Percentiles rank a stretch among this genome's conserved stretches.
phyloP scores from a whole-genome alignment of 2,888 invertebrate species.

The Lasioglossum zephyrum region DNA sequence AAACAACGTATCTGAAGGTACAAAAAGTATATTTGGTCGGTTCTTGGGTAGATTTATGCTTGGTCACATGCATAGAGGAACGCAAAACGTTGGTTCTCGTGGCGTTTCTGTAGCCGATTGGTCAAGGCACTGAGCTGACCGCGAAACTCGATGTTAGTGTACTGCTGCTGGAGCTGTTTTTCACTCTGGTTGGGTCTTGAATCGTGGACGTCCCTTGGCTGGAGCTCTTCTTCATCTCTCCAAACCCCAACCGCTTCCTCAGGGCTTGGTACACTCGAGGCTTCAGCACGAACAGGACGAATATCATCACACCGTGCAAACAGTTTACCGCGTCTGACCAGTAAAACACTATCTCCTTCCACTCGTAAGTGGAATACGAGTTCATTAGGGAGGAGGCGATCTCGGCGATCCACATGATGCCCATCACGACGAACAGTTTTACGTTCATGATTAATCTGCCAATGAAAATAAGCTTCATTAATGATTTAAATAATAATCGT shows the following conservation, averaged over 20 bases:
- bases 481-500: background rate
- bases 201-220: conserved; percentile 60
- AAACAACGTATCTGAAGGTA: conserved; percentile 1
- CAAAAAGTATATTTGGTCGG: background rate
- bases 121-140: conserved; percentile 59
- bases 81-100: background rate
- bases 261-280: conserved; percentile 88
- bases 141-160: conserved; percentile 76
- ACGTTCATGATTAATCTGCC: conserved; percentile 89
- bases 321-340: conserved; percentile 89
- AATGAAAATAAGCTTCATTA: background rate
- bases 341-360: conserved; percentile 78
- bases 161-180: conserved; percentile 75
- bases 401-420: conserved; percentile 89
- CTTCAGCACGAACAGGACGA: conserved; percentile 90
- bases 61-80: background rate
- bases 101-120: background rate
- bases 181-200: conserved; percentile 74
- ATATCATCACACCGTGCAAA: conserved; percentile 90
- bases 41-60: background rate
- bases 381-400: conserved; percentile 72
- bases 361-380: conserved; percentile 63
- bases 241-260: conserved; percentile 85
- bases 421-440: conserved; percentile 92
- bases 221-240: conserved; percentile 27